A percentile compares a stretch with the other conserved stretches of the same genome.
Evolutionary conservation across 2,113 vertebrate species (phyloP).

Genomic region (Onychostruthus taczanowskii): DNA sequence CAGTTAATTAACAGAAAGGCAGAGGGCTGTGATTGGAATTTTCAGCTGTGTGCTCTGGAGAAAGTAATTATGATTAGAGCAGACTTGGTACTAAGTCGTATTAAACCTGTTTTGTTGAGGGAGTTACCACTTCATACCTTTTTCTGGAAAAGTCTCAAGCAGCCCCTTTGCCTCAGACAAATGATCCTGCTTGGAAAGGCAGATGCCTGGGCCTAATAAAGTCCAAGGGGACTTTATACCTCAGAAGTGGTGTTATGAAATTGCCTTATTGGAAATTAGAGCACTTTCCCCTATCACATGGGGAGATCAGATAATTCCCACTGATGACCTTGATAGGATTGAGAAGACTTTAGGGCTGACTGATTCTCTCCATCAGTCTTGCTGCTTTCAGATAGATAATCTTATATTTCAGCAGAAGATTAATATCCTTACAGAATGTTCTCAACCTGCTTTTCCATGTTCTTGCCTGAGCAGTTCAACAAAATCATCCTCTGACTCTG

Average conservation of each 20-base stretch:
- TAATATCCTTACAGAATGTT: not conserved
- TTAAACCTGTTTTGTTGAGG: conserved; percentile 37
- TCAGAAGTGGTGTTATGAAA: not conserved
- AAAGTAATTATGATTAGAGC: conserved; percentile 46
- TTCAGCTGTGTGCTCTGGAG: not conserved
- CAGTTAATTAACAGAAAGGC: conserved; percentile 20
- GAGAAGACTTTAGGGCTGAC: not conserved
- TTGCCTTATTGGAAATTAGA: not conserved
- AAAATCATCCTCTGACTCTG: not conserved
- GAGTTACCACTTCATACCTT: not conserved
- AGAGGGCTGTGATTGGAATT: conserved; percentile 9
- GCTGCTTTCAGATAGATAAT: conserved; percentile 5
- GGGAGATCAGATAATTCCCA: not conserved
- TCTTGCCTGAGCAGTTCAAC: not conserved
- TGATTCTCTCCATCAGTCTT: conserved; percentile 1
- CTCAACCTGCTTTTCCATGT: not conserved
- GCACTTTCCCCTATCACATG: not conserved
- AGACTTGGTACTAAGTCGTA: conserved; percentile 9
- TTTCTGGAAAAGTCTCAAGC: not conserved
- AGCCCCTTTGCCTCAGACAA: not conserved
- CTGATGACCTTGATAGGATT: not conserved
- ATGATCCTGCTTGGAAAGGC: not conserved
- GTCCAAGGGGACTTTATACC: not conserved
- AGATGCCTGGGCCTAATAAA: not conserved
- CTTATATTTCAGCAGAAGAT: conserved; percentile 17